Conservation (phyloP, 2,888 invertebrate species). For the Eugnorisma glareosa region DNA sequence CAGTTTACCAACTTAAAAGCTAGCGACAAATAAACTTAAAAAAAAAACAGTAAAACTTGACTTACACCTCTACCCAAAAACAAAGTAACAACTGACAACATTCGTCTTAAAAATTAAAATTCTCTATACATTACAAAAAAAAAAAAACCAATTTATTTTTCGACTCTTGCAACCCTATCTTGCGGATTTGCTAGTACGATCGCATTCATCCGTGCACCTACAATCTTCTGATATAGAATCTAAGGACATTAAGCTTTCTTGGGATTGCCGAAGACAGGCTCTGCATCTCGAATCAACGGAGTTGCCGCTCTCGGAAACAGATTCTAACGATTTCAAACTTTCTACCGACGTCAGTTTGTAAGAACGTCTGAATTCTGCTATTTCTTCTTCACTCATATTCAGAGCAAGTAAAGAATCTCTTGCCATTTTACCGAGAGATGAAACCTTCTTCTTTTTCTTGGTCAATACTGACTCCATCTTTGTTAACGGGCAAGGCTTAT, state of each 20-base stretch:
- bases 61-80: conserved; percentile 28
- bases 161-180: conserved; percentile 70
- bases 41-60: background rate
- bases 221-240: conserved; percentile 88
- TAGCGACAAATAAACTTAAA: background rate
- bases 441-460: conserved; percentile 86
- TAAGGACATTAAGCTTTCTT: conserved; percentile 87
- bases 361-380: conserved; percentile 84
- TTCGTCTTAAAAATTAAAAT: conserved; percentile 38
- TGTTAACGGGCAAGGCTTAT: conserved; percentile 81
- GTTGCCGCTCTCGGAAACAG: conserved; percentile 87
- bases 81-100: conserved; percentile 43
- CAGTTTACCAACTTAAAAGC: background rate
- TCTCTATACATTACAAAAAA: conserved; percentile 44
- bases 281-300: conserved; percentile 85
- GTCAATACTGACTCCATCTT: conserved; percentile 80
- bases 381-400: conserved; percentile 88
- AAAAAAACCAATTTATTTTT: conserved; percentile 24
- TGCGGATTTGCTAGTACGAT: conserved; percentile 78
- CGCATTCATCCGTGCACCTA: conserved; percentile 79
- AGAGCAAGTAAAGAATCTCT: conserved; percentile 85
- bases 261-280: conserved; percentile 83
- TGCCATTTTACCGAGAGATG: conserved; percentile 87
- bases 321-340: conserved; percentile 85
- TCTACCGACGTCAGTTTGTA: conserved; percentile 87